phyloP scores from a whole-genome alignment of 2,797 vertebrate species.

The Protonibea diacanthus region DNA sequence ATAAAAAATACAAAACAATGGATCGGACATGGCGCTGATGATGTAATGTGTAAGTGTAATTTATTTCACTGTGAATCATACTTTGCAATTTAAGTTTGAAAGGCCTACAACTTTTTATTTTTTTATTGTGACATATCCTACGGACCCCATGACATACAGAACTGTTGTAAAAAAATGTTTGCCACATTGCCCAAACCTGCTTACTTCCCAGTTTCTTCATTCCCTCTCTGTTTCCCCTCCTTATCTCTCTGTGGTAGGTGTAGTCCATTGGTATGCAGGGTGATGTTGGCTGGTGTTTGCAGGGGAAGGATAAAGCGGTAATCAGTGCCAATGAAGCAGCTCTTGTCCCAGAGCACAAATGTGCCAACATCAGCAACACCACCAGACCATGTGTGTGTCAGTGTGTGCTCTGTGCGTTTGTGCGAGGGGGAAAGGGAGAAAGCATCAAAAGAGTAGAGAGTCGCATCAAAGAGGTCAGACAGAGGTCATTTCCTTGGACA shows the following conservation, averaged over 20 bases:
- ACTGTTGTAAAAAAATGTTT: background rate
- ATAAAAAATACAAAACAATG: background rate
- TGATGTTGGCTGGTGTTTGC: slow-evolving; percentile 72
- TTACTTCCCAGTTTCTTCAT: background rate
- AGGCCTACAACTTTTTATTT: background rate
- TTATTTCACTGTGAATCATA: background rate
- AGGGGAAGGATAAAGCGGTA: slow-evolving; percentile 77
- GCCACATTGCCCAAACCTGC: background rate
- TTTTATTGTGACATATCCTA: slow-evolving; percentile 6
- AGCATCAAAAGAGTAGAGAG: slow-evolving; percentile 29
- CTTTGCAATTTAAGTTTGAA: background rate
- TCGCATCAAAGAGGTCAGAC: slow-evolving; percentile 66
- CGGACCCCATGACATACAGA: background rate
- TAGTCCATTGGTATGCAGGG: slow-evolving; percentile 80
- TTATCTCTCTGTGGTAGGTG: slow-evolving; percentile 49
- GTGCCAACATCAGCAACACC: slow-evolving; percentile 82
- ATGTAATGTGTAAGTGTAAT: background rate
- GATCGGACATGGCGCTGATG: background rate
- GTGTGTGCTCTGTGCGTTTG: slow-evolving; percentile 29
- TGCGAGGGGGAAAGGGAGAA: background rate
- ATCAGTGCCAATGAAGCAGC: slow-evolving; percentile 82
- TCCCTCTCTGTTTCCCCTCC: slow-evolving; percentile 12
- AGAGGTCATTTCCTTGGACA: slow-evolving; percentile 68
- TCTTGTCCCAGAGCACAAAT: slow-evolving; percentile 81
- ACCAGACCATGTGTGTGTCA: slow-evolving; percentile 61